Evolutionary conservation across 1,140 invertebrate genomes (phyloP).

Genomic region (Neoseiulus cucumeris): DNA sequence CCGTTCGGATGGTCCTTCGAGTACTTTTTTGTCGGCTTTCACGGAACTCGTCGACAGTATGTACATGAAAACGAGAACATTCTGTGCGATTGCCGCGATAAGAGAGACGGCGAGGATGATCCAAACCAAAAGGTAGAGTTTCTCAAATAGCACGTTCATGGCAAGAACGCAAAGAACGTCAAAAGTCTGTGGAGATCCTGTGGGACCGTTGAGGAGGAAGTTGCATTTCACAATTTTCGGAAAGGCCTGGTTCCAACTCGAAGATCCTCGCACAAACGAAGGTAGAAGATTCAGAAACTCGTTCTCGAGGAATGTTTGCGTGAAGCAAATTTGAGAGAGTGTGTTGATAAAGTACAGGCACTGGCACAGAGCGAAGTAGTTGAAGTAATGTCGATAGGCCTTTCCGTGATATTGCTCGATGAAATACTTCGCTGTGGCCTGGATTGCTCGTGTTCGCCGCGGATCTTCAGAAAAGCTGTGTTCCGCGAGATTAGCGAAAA

Average conservation of each 20-base stretch:
- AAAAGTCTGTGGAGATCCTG: background rate
- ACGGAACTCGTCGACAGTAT: background rate
- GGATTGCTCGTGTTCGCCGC: background rate
- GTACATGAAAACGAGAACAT: background rate
- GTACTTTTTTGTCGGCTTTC: background rate
- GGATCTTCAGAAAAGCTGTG: background rate
- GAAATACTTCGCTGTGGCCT: background rate
- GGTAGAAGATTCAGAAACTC: background rate
- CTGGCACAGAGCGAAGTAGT: background rate
- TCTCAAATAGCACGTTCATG: slow-evolving; percentile 2
- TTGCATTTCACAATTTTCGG: background rate
- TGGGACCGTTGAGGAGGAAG: background rate
- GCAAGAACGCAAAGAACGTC: background rate
- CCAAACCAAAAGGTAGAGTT: background rate
- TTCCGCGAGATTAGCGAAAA: background rate
- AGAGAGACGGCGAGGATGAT: background rate
- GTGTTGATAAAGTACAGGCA: background rate
- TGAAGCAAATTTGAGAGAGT: background rate
- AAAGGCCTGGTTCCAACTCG: background rate
- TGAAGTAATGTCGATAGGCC: background rate
- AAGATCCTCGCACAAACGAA: background rate
- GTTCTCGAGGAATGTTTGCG: background rate
- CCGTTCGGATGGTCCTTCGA: background rate
- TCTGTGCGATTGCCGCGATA: background rate
- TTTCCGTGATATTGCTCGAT: background rate